Evolutionary conservation across 2,888 invertebrate genomes (phyloP).

Genomic region (Xestia sexstrigata): DNA sequence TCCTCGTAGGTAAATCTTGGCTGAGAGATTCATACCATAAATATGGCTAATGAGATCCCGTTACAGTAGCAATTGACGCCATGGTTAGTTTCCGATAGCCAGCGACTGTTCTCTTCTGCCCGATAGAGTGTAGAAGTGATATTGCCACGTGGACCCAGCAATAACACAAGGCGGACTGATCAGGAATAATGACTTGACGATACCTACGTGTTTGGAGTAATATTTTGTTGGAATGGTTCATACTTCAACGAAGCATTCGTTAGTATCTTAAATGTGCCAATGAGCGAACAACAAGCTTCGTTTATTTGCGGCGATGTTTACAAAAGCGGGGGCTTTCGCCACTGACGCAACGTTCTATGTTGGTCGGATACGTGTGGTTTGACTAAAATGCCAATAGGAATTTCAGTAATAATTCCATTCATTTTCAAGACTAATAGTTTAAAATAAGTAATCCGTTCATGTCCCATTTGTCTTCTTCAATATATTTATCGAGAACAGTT

Average conservation of each 20-base stretch:
- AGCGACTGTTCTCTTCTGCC: not conserved
- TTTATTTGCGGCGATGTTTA: conserved; percentile 88
- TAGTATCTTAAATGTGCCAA: conserved; percentile 76
- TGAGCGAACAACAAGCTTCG: conserved; percentile 78
- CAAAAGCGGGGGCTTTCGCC: conserved; percentile 79
- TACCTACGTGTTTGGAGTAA: conserved; percentile 15
- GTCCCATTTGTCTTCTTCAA: not conserved
- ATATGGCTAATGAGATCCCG: not conserved
- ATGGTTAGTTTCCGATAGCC: not conserved
- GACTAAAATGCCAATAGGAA: conserved; percentile 25
- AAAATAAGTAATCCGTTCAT: conserved; percentile 3
- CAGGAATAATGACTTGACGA: conserved; percentile 17
- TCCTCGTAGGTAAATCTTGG: conserved; percentile 9
- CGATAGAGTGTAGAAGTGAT: not conserved
- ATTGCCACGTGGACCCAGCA: not conserved
- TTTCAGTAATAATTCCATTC: conserved; percentile 28
- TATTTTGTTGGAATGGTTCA: conserved; percentile 22
- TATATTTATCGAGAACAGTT: conserved; percentile 10
- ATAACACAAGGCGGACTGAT: not conserved
- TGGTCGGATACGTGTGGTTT: conserved; percentile 65
- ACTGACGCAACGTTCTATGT: conserved; percentile 83
- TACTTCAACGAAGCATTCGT: conserved; percentile 39
- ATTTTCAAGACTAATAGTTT: conserved; percentile 33
- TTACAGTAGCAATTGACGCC: not conserved
- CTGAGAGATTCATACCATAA: conserved; percentile 3